phyloP scores from a whole-genome alignment of 2,797 vertebrate genomes.

The Myotis findleyi region DNA sequence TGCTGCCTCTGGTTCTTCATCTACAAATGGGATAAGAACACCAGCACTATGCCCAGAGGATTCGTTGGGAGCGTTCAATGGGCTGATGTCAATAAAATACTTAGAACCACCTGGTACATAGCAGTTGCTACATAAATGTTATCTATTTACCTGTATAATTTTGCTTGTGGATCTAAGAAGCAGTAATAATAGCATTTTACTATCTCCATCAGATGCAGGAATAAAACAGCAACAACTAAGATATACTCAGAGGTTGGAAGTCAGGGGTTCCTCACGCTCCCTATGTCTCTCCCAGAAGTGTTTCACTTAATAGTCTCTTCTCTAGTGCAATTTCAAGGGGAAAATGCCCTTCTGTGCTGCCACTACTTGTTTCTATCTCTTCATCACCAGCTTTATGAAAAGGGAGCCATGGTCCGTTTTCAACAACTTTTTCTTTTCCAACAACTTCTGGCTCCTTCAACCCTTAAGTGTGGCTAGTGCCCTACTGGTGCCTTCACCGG shows the following conservation, averaged over 20 bases:
- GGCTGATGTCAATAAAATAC: not conserved
- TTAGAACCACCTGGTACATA: not conserved
- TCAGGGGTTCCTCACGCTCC: not conserved
- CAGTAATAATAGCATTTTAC: not conserved
- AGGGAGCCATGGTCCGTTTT: not conserved
- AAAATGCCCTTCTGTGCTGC: not conserved
- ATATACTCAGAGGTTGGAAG: not conserved
- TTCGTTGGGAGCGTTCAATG: not conserved
- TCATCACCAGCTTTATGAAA: not conserved
- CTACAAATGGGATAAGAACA: not conserved
- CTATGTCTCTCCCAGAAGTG: not conserved
- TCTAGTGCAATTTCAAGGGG: not conserved
- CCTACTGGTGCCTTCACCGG: not conserved
- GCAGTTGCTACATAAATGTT: not conserved
- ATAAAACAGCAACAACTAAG: not conserved
- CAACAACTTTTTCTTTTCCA: not conserved
- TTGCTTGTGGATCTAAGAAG: constrained; percentile 2
- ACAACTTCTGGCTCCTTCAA: not conserved
- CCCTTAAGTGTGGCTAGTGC: not conserved
- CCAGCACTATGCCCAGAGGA: not conserved
- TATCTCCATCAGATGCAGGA: not conserved
- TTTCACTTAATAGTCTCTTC: not conserved
- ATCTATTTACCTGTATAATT: not conserved
- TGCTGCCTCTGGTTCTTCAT: not conserved
- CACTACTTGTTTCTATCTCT: not conserved